Evolutionary conservation across 2,113 vertebrate species (phyloP).

Genomic region (Stictonetta naevosa): DNA sequence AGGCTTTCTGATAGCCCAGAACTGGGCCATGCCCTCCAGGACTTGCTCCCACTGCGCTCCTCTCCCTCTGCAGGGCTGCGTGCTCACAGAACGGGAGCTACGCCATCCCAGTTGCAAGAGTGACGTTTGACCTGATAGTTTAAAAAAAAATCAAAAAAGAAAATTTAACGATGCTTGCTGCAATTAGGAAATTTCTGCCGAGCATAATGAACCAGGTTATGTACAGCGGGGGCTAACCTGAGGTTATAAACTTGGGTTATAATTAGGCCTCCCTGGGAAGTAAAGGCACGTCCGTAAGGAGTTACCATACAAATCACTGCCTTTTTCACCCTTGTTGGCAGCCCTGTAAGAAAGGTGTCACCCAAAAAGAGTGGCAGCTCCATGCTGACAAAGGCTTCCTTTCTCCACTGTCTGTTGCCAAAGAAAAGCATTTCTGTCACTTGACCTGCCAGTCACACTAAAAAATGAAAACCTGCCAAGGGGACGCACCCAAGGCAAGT

Average conservation of each 20-base stretch:
- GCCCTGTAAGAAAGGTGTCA: not conserved
- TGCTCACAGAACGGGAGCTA: too few relatives aligned
- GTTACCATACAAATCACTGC: not conserved
- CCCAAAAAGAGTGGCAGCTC: not conserved
- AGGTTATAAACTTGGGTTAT: not conserved
- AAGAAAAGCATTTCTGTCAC: not conserved
- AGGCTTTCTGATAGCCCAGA: not conserved
- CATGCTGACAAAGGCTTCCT: not conserved
- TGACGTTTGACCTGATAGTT: not conserved
- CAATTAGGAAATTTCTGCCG: not conserved
- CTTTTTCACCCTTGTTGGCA: not conserved
- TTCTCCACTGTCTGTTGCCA: not conserved
- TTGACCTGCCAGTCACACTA: not conserved
- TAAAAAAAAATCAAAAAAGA: not conserved
- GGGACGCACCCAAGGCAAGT: not conserved
- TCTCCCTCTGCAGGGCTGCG: too few relatives aligned
- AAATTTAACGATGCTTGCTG: not conserved
- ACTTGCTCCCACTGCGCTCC: not conserved
- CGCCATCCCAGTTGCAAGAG: too few relatives aligned
- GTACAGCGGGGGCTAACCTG: not conserved
- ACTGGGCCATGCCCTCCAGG: fast-evolving
- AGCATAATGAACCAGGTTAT: not conserved
- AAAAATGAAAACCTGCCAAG: not conserved
- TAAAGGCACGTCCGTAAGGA: not conserved
- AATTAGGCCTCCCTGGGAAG: not conserved